Base-by-base conservation (phyloP, 2,888 invertebrate genomes). In the Hydrotaea cyrtoneurina region DNA sequence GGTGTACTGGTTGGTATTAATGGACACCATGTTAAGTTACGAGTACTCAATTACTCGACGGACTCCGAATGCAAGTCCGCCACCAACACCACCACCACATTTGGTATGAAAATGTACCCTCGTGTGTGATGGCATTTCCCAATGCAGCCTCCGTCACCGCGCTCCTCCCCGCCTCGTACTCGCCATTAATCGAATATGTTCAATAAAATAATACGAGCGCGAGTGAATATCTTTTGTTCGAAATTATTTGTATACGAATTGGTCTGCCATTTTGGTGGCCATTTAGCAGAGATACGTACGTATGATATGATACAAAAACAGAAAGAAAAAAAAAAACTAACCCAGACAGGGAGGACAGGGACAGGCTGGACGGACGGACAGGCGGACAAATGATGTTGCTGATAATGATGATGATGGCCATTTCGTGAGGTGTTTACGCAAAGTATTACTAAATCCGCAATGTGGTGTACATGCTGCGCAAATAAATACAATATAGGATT, bases 381-480 rank as follows among this genome's bases (percentile, higher is more conserved):
- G 64, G 7, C 19, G 19, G 66, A 50, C 31, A 62, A 31, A 64
- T 39, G 21, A 50, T 50, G 78, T 2, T 26, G 55, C 11, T 17
- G 69, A 5, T 13, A 31, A 73, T 50, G 79, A 71, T 72, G 66
- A 78, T 31, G 78, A 80, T 77, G 74, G 73, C 78, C n/a, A 82
- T 66, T 80, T 78, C 83, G 83, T 86, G 83, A 81, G 76, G 21
- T 81, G 84, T 73, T 81, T 84, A 79, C 78, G 72, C 64, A 84
- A 84, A 81, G 76, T 59, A 43, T 64, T 75, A 39, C 55, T 39
- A 31, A 31, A 31, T 31, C 31, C 31, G 31, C 31, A 7, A 31
- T 31, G 7, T 31, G 39, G 7, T 31, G 39, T 73, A 57, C 31
- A 31, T 4, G 7, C 2, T 39, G 59, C 15, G 31, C 43, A 64